Conservation (phyloP, 2,797 vertebrate genomes). For the Trematomus bernacchii region DNA sequence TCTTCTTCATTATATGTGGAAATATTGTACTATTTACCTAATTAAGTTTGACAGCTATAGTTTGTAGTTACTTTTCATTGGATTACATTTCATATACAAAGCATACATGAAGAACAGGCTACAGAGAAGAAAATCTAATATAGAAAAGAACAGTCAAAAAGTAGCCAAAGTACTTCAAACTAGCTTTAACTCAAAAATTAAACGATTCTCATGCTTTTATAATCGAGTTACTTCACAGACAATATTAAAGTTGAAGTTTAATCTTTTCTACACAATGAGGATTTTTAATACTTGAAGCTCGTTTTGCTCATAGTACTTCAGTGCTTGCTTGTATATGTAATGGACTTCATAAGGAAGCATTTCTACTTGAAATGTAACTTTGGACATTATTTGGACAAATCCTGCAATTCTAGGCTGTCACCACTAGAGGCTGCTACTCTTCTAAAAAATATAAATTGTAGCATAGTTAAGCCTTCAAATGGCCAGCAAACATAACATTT, state of each 20-base stretch:
- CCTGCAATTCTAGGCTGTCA: not conserved
- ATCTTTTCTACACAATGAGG: not conserved
- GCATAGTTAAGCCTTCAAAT: no score
- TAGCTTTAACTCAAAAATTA: not conserved
- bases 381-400: not conserved
- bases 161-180: not conserved
- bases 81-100: not conserved
- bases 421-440: constrained; percentile 43
- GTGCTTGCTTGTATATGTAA: not conserved
- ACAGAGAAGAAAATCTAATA: not conserved
- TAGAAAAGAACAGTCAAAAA: not conserved
- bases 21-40: no score
- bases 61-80: no score
- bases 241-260: no score
- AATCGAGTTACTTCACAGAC: not conserved
- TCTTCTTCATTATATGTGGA: no score
- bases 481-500: no score
- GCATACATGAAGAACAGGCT: not conserved
- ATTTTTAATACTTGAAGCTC: not conserved
- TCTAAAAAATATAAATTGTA: no score
- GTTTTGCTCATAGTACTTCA: not conserved
- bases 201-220: not conserved
- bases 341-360: not conserved
- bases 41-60: no score
- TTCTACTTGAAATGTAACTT: not conserved